Evolutionary conservation across 1,140 invertebrate genomes (phyloP).

Genomic region (Eueides isabella): DNA sequence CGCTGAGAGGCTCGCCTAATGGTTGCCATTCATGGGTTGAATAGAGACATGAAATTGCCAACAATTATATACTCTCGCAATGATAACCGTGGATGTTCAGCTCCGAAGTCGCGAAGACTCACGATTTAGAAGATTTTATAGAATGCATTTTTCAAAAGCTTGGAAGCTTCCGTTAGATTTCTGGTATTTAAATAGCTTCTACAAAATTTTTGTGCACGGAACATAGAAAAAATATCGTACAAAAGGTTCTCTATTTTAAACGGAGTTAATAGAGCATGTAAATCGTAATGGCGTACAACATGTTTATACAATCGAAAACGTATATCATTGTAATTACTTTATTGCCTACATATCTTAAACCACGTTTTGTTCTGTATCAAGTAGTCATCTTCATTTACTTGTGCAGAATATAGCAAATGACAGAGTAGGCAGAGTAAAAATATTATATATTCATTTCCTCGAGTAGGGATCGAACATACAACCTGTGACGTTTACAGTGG

Average conservation of each 20-base stretch:
- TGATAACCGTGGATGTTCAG: slow-evolving; percentile 75
- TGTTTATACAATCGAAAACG: background rate
- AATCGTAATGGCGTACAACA: background rate
- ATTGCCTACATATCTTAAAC: background rate
- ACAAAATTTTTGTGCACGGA: slow-evolving; percentile 22
- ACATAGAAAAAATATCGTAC: slow-evolving; percentile 7
- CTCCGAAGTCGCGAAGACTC: slow-evolving; percentile 55
- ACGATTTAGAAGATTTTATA: slow-evolving; percentile 49
- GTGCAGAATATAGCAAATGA: no score
- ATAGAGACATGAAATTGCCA: slow-evolving; percentile 78
- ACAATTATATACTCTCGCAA: slow-evolving; percentile 80
- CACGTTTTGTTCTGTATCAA: no score
- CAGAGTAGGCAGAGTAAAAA: no score
- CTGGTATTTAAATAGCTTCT: slow-evolving; percentile 37
- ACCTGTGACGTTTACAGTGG: no score
- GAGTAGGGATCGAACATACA: no score
- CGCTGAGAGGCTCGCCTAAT: slow-evolving; percentile 73
- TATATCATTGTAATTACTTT: background rate
- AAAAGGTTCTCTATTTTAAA: slow-evolving; percentile 6
- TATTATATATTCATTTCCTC: no score
- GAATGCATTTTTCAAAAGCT: slow-evolving; percentile 42
- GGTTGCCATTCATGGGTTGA: slow-evolving; percentile 75
- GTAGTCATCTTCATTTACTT: no score
- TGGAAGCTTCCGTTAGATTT: slow-evolving; percentile 43
- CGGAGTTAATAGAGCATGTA: slow-evolving; percentile 3